Evolutionary conservation across 1,140 invertebrate species (phyloP).

Genomic region (Linepithema humile): DNA sequence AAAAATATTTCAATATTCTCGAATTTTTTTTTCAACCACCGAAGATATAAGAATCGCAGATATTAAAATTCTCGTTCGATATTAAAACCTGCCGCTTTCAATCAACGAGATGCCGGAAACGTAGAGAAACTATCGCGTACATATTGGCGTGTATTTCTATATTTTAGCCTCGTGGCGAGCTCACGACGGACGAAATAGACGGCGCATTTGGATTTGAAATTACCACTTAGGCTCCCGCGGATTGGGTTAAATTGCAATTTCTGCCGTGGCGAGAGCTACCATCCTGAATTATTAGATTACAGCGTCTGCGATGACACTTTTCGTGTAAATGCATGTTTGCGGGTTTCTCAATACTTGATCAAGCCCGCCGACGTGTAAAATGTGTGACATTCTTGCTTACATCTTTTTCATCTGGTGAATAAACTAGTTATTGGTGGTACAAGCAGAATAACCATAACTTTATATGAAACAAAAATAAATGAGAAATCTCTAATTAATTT

Average conservation of each 20-base stretch:
- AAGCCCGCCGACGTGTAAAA: neutral
- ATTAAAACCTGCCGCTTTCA: neutral
- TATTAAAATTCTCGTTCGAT: neutral
- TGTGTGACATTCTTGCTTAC: neutral
- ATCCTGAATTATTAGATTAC: slow-evolving; percentile 66
- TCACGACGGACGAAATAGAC: slow-evolving; percentile 2
- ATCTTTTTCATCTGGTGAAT: neutral
- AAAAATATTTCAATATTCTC: neutral
- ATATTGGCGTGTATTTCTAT: slow-evolving; percentile 13
- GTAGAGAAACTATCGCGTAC: slow-evolving; percentile 23
- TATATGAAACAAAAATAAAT: too few species aligned
- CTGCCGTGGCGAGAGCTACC: slow-evolving; percentile 47
- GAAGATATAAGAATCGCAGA: neutral
- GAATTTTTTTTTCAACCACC: neutral
- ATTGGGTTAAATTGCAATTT: slow-evolving; percentile 74
- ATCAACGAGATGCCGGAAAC: neutral
- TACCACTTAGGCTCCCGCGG: slow-evolving; percentile 68
- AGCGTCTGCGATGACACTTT: slow-evolving; percentile 51
- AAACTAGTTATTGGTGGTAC: neutral
- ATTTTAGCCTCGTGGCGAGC: neutral
- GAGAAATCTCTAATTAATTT: too few species aligned
- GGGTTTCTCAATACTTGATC: slow-evolving; percentile 39
- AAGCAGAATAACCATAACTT: neutral
- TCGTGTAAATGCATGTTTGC: slow-evolving; percentile 46
- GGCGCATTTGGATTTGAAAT: slow-evolving; percentile 63